Evolutionary conservation across 2,113 vertebrate genomes (phyloP).

Genomic region (Chaetodon auriga): DNA sequence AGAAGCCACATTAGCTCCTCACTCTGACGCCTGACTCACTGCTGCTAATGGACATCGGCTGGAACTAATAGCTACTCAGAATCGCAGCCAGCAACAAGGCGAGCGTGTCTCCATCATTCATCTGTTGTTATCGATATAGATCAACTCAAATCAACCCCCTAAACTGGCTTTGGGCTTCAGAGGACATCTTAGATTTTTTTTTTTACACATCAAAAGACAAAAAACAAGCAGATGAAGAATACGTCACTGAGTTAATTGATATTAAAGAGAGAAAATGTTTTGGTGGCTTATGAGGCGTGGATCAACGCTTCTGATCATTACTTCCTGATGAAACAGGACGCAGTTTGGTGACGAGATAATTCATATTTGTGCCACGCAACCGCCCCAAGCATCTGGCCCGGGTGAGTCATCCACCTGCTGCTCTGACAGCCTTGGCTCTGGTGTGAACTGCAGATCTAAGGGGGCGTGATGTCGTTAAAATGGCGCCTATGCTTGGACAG

Average conservation of each 20-base stretch:
- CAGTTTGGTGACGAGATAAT: slow-evolving; percentile 14
- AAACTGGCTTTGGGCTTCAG: slow-evolving; percentile 3
- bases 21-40: slow-evolving; percentile 75
- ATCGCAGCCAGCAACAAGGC: slow-evolving; percentile 55
- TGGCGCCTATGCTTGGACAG: slow-evolving; percentile 6
- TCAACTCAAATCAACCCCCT: slow-evolving; percentile 38
- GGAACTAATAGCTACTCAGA: slow-evolving; percentile 72
- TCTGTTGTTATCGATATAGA: slow-evolving; percentile 45
- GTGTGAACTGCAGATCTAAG: slow-evolving; percentile 52
- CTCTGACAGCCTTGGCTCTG: slow-evolving; percentile 32
- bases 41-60: slow-evolving; percentile 78
- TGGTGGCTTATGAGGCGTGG: not conserved
- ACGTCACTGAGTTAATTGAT: not conserved
- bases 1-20: slow-evolving; percentile 75
- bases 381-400: slow-evolving; percentile 26
- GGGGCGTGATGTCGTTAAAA: slow-evolving; percentile 48
- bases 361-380: slow-evolving; percentile 13
- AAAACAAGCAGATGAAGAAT: slow-evolving; percentile 8
- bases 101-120: slow-evolving; percentile 56
- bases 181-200: not conserved
- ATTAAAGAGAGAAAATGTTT: not conserved
- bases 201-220: slow-evolving; percentile 12
- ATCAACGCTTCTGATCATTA: slow-evolving; percentile 7
- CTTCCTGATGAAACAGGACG: slow-evolving; percentile 2
- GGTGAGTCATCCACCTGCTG: slow-evolving; percentile 55